Base-by-base conservation (phyloP, 1,140 invertebrate species). In the Apis florea region DNA sequence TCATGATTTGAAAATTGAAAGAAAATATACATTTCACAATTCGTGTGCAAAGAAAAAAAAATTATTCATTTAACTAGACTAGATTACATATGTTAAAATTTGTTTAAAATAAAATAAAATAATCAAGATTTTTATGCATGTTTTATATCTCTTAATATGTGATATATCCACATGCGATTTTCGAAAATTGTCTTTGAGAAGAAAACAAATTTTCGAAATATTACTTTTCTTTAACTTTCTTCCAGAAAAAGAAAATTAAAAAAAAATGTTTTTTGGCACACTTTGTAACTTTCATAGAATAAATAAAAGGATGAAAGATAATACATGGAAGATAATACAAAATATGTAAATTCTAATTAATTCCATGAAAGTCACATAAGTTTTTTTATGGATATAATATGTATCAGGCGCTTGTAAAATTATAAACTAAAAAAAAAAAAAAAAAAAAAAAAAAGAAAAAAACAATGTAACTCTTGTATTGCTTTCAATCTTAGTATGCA, bases 311-410 rank as follows among this genome's bases (percentile, higher is more conserved):
- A 49, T n/a, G 9, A 10, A 69, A 21, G 15, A n/a, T 17, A 40
- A 12, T 71, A 78, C 26, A 17, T 85, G 74, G 61, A 80, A 83
- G n/a, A n/a, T n/a, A n/a, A n/a, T n/a, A n/a, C n/a, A 82, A 77
- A 83, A 40, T 40, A 40, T 40, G 31, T 76, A 85, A 49, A 80
- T 83, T 83, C 73, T 82, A 87, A 82, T 87, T 84, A 64, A 56
- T 71, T 80, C 68, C 58, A 69, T 85, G 83, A 88, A 80, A 85
- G 71, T 88, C 86, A 70, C 69, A 83, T 40, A 40, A 70, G 53
- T n/a, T 17, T 26, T 19, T 79, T 24, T 85, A 64, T 31, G 70
- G 19, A 47, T 21, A 53, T 6, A 40, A 40, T 40, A 40, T 6
- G 5, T 40, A 40, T 40, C 31, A 61, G 40, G 82, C 17, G 69